Evolutionary conservation across 1,140 invertebrate species (phyloP).

Genomic region (Andricus grossulariae): DNA sequence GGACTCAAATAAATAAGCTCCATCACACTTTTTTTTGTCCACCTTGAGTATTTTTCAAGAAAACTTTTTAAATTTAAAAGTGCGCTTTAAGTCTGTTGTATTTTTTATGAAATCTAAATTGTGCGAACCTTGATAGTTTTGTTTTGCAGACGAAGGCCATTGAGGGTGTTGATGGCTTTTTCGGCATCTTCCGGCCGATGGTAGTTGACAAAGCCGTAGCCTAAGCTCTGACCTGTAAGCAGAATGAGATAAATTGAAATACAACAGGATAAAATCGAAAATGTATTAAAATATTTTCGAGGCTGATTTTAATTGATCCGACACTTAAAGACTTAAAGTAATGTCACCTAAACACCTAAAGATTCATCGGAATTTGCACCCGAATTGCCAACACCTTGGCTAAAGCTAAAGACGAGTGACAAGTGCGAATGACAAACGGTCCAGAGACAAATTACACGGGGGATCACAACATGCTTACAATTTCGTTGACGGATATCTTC

Average conservation of each 20-base stretch:
- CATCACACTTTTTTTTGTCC: background rate
- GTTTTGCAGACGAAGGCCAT: conserved; percentile 97
- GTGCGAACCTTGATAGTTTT: conserved; percentile 97
- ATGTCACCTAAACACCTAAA: conserved; percentile 27
- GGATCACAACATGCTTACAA: conserved; percentile 4
- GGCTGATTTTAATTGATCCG: conserved; percentile 7
- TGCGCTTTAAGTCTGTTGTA: background rate
- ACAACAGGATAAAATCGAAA: background rate
- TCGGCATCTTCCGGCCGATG: conserved; percentile 97
- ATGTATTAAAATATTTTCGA: background rate
- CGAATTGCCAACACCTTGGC: conserved; percentile 17
- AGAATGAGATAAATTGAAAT: conserved; percentile 42
- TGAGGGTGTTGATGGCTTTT: conserved; percentile 97
- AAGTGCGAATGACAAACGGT: conserved; percentile 28
- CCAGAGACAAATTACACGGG: conserved; percentile 27
- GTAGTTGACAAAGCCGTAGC: conserved; percentile 99
- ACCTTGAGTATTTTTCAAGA: background rate
- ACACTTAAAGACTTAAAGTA: conserved; percentile 3
- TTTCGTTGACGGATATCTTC: conserved; percentile 18
- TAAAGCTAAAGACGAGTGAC: conserved; percentile 24
- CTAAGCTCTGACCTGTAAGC: conserved; percentile 95
- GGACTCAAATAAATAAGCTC: background rate
- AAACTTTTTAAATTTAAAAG: too few relatives aligned
- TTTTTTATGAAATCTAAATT: background rate
- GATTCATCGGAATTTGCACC: conserved; percentile 22